Evolutionary conservation across 2,797 vertebrate genomes (phyloP).

Genomic region (Trichosurus vulpecula): DNA sequence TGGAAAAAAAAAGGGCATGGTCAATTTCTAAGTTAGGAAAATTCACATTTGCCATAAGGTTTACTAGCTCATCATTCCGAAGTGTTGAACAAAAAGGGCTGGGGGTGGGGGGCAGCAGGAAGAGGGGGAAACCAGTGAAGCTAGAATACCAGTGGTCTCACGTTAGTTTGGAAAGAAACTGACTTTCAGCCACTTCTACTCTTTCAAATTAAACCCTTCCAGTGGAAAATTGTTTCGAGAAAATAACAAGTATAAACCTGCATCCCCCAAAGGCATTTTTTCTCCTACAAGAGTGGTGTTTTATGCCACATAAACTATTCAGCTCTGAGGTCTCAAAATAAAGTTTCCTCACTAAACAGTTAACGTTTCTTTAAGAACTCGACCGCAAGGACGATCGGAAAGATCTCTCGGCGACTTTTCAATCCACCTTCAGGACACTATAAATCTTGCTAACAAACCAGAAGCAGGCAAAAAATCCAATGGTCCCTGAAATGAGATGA

Average conservation of each 20-base stretch:
- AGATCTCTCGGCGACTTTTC: slow-evolving; percentile 73
- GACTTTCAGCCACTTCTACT: slow-evolving; percentile 48
- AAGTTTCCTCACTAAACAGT: slow-evolving; percentile 69
- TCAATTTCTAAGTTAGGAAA: slow-evolving; percentile 78
- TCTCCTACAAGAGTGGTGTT: slow-evolving; percentile 56
- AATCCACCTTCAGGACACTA: slow-evolving; percentile 85
- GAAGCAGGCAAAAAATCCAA: slow-evolving; percentile 85
- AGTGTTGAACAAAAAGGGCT: slow-evolving; percentile 48
- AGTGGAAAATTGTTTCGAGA: slow-evolving; percentile 50
- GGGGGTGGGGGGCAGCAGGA: neutral
- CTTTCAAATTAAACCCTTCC: slow-evolving; percentile 61
- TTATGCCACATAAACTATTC: slow-evolving; percentile 63
- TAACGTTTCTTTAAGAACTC: slow-evolving; percentile 64
- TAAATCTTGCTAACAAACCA: slow-evolving; percentile 87
- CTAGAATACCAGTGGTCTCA: slow-evolving; percentile 51
- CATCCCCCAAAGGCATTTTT: slow-evolving; percentile 52
- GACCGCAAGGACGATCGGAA: slow-evolving; percentile 68
- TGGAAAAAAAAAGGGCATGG: slow-evolving; percentile 72
- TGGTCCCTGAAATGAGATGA: slow-evolving; percentile 81
- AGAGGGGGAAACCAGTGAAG: slow-evolving; percentile 31
- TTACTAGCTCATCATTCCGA: slow-evolving; percentile 72
- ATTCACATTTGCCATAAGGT: slow-evolving; percentile 79
- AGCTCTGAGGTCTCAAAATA: slow-evolving; percentile 40
- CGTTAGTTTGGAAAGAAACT: slow-evolving; percentile 59
- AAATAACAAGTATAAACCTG: slow-evolving; percentile 60